A percentile compares a stretch with the other conserved stretches of the same genome.
phyloP scores from a whole-genome alignment of 1,140 invertebrate genomes.

The Panagrolaimus sp. region DNA sequence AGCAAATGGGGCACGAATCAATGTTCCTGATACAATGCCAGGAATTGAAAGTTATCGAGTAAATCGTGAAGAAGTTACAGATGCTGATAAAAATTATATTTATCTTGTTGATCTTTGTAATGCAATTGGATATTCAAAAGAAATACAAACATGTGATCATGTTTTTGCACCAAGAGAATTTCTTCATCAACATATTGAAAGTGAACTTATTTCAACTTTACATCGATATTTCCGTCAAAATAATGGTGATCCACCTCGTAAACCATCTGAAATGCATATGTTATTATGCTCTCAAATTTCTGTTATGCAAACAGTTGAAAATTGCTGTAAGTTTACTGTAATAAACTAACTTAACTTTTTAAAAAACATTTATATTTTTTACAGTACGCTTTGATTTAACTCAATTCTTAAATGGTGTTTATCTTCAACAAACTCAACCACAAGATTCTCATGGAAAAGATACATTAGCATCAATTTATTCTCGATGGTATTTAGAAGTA shows the following conservation, averaged over 20 bases:
- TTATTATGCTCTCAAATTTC: slow-evolving; percentile 95
- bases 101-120: slow-evolving; percentile 91
- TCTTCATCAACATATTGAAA: slow-evolving; percentile 89
- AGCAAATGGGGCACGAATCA: slow-evolving; percentile 21
- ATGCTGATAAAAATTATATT: slow-evolving; percentile 87
- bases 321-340: slow-evolving; percentile 69
- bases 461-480: slow-evolving; percentile 75
- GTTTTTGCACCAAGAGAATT: slow-evolving; percentile 96
- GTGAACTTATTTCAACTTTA: slow-evolving; percentile 65
- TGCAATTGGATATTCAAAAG: slow-evolving; percentile 91
- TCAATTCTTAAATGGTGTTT: slow-evolving; percentile 92
- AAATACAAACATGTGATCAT: slow-evolving; percentile 76
- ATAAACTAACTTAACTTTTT: slow-evolving; percentile 6
- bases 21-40: slow-evolving; percentile 5
- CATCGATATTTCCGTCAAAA: slow-evolving; percentile 20
- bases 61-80: slow-evolving; percentile 27
- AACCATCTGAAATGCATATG: slow-evolving; percentile 88
- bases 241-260: slow-evolving; percentile 31
- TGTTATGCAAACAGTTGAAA: slow-evolving; percentile 95
- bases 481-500: slow-evolving; percentile 79
- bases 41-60: slow-evolving; percentile 25
- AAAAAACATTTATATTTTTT: not conserved
- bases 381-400: slow-evolving; percentile 73
- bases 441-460: slow-evolving; percentile 92
- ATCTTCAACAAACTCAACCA: slow-evolving; percentile 92